A percentile compares a stretch with the other conserved stretches of the same genome.
phyloP scores from a whole-genome alignment of 2,797 vertebrate species.

The Pterois miles region DNA sequence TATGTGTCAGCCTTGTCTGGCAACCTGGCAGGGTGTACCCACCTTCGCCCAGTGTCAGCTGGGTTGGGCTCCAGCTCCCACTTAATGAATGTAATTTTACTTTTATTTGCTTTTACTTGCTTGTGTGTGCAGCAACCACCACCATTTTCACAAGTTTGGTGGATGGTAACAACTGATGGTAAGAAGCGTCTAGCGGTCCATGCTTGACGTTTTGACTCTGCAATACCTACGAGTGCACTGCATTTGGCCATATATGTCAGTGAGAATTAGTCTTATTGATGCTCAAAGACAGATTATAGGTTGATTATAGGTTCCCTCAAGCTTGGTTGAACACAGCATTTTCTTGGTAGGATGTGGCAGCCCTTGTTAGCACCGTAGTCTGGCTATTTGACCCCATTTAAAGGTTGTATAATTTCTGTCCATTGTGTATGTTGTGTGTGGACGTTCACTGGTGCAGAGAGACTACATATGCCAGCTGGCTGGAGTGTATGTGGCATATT shows the following conservation, averaged over 20 bases:
- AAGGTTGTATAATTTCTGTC: neutral
- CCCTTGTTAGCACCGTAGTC: neutral
- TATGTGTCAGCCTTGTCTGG: too few relatives aligned
- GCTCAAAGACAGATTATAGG: neutral
- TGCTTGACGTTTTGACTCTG: neutral
- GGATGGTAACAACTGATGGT: too few relatives aligned
- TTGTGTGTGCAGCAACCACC: too few relatives aligned
- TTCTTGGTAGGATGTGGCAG: neutral
- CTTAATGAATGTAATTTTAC: too few relatives aligned
- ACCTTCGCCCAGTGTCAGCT: too few relatives aligned
- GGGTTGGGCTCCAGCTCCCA: too few relatives aligned
- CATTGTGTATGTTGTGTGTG: neutral
- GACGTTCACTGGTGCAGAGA: neutral
- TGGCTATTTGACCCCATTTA: conserved; percentile 1
- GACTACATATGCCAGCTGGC: neutral
- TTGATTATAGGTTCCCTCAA: neutral
- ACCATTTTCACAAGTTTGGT: too few relatives aligned
- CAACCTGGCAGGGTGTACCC: too few relatives aligned
- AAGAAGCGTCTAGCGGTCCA: too few relatives aligned
- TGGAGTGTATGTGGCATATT: conserved; percentile 37
- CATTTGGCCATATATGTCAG: neutral
- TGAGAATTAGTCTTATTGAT: neutral
- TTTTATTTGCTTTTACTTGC: too few relatives aligned
- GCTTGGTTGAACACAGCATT: neutral
- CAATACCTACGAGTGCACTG: neutral